phyloP scores from a whole-genome alignment of 1,140 invertebrate species.

The Lepidurus apus region DNA sequence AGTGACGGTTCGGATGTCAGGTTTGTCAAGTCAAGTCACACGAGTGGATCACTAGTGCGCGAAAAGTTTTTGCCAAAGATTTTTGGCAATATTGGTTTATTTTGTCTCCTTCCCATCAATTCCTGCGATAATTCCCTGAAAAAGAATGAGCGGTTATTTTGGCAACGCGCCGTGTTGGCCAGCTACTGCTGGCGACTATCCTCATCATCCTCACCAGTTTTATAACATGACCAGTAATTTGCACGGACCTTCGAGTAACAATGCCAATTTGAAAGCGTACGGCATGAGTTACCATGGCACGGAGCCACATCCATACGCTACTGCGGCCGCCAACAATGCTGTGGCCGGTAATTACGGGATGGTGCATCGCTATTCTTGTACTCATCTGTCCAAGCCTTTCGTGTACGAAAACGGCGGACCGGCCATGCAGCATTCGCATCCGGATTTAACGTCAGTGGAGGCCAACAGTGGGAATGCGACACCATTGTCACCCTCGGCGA shows the following conservation, averaged over 20 bases:
- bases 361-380: not conserved
- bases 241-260: not conserved
- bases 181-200: not conserved
- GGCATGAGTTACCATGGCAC: not conserved
- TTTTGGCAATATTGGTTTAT: too few species aligned
- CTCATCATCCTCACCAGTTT: constrained; percentile 11
- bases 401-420: not conserved
- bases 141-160: not conserved
- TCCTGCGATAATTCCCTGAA: too few species aligned
- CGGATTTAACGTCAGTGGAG: not conserved
- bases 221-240: not conserved
- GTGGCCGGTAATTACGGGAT: not conserved
- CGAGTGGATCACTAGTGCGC: constrained; percentile 12
- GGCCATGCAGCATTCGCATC: not conserved
- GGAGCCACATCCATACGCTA: not conserved
- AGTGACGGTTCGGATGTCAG: constrained; percentile 20
- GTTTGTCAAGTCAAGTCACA: not conserved
- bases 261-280: not conserved
- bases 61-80: not conserved
- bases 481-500: not conserved
- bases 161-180: not conserved
- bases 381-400: not conserved
- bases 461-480: not conserved
- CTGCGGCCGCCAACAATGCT: not conserved
- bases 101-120: too few species aligned